Conservation (phyloP, 1,140 invertebrate genomes). For the Drepana arcuata region DNA sequence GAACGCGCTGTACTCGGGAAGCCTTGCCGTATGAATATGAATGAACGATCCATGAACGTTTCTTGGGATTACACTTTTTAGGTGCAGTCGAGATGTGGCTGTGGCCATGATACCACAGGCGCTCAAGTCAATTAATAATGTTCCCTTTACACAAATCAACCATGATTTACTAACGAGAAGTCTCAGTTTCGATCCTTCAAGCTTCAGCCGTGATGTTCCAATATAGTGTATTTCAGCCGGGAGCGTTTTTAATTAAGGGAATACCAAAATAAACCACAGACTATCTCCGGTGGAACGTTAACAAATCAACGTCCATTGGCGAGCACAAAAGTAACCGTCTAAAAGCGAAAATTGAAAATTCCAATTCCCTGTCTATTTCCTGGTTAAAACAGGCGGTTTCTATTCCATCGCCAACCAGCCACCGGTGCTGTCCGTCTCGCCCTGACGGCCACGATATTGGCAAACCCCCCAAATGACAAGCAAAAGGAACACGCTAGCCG, state of each 20-base stretch:
- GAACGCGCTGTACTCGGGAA: constrained; percentile 60
- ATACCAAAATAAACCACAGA: too few species aligned
- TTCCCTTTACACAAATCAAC: too few species aligned
- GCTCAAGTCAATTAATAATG: too few species aligned
- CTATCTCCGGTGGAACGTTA: too few species aligned
- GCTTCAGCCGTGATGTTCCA: too few species aligned
- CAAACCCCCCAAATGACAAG: constrained; percentile 60
- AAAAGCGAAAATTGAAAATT: constrained; percentile 56
- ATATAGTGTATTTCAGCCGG: too few species aligned
- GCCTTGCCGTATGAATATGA: constrained; percentile 63
- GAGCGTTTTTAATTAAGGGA: too few species aligned
- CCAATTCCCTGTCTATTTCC: constrained; percentile 59
- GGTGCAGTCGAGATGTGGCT: constrained; percentile 1
- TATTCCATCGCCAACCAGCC: constrained; percentile 47
- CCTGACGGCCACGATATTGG: constrained; percentile 64
- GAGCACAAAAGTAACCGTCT: constrained; percentile 32
- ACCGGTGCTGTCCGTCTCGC: constrained; percentile 44
- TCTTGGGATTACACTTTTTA: constrained; percentile 57
- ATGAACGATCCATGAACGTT: constrained; percentile 55
- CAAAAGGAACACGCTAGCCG: constrained; percentile 66
- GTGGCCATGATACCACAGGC: too few species aligned
- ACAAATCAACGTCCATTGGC: constrained; percentile 22
- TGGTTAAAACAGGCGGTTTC: constrained; percentile 50
- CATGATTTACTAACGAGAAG: too few species aligned
- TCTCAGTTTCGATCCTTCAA: too few species aligned